Evolutionary conservation across 2,888 invertebrate genomes (phyloP).

Genomic region (Rhyacophila evoluta): DNA sequence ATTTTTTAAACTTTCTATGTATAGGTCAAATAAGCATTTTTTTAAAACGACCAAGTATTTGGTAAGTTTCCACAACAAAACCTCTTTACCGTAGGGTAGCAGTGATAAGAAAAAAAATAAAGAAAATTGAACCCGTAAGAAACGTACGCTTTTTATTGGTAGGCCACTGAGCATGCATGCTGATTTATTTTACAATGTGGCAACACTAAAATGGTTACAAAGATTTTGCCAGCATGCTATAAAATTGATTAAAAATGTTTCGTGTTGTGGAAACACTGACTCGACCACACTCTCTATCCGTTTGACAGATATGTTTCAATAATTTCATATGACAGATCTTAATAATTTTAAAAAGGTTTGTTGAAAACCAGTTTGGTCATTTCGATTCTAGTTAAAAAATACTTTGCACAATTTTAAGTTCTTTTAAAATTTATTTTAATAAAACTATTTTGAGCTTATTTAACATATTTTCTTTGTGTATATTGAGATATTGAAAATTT

Average conservation of each 20-base stretch:
- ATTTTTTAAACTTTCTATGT: too few species aligned
- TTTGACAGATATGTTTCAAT: too few species aligned
- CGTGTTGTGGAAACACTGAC: neutral
- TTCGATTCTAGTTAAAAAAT: too few species aligned
- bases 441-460: too few species aligned
- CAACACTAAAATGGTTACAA: constrained; percentile 3
- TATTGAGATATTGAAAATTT: too few species aligned
- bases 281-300: neutral
- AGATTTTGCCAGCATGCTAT: neutral
- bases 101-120: neutral
- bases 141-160: constrained; percentile 8
- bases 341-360: too few species aligned
- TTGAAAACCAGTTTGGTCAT: too few species aligned
- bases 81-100: neutral
- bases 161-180: neutral
- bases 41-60: neutral
- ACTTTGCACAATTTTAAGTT: too few species aligned
- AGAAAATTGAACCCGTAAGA: neutral
- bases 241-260: neutral
- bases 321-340: too few species aligned
- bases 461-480: too few species aligned
- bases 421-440: too few species aligned
- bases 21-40: neutral
- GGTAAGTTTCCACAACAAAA: neutral
- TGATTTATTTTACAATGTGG: constrained; percentile 22